A percentile compares a stretch with the other conserved stretches of the same genome.
Conservation (phyloP, 2,797 vertebrate species). For the Esox masquinongy region DNA sequence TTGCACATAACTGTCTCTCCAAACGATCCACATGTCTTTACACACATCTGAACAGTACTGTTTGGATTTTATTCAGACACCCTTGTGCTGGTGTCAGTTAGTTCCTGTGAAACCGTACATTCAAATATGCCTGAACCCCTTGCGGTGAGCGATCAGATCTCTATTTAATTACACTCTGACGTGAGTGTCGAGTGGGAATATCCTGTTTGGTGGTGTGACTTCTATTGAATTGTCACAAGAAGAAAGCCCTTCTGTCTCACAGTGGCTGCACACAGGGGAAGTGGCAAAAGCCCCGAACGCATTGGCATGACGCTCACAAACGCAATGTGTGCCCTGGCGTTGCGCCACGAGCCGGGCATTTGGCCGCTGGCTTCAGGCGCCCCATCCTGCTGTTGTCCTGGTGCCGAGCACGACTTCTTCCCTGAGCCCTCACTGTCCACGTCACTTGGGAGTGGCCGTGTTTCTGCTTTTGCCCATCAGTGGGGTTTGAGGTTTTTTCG, state of each 20-base stretch:
- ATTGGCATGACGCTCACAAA: conserved; percentile 55
- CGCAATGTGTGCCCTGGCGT: conserved; percentile 21
- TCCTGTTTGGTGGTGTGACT: conserved; percentile 17
- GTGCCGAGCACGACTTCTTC: conserved; percentile 1
- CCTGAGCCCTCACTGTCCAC: neutral
- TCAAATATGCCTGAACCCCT: too few relatives aligned
- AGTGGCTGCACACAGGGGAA: conserved; percentile 46
- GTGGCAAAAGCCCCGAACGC: conserved; percentile 24
- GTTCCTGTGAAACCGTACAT: too few relatives aligned
- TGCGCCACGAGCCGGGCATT: conserved; percentile 32
- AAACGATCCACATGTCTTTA: neutral
- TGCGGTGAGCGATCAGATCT: too few relatives aligned
- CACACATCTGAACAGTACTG: neutral
- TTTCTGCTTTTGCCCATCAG: neutral
- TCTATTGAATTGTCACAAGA: conserved; percentile 13
- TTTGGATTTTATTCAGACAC: too few relatives aligned
- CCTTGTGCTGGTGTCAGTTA: too few relatives aligned
- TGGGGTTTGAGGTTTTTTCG: neutral
- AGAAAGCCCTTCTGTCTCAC: conserved; percentile 64
- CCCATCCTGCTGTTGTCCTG: conserved; percentile 31
- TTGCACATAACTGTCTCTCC: neutral
- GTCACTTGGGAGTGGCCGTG: neutral
- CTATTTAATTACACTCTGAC: neutral
- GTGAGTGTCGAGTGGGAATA: conserved; percentile 37
- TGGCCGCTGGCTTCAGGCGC: conserved; percentile 27